Base-by-base conservation (phyloP, 2,888 invertebrate genomes). In the Microplitis manilae region DNA sequence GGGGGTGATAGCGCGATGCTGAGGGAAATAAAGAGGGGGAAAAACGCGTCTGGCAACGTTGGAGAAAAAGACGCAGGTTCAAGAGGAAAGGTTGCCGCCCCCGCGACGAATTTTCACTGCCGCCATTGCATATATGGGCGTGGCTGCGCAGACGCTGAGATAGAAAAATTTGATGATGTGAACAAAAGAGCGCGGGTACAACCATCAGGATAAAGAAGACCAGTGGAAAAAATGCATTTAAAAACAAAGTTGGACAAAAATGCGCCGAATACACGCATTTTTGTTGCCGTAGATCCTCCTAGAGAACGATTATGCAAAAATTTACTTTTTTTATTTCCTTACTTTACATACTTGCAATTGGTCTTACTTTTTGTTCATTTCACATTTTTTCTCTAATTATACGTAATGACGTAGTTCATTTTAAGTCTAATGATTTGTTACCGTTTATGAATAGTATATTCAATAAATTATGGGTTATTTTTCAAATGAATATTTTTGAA, bases 101-200 rank as follows among this genome's bases (percentile, higher is more conserved):
- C 85, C 86, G 84, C 76, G 68, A 50, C 69, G 62, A 68, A 68
- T 70, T 67, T 76, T 67, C 72, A 77, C 13, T 83, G 87, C 85
- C 85, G 88, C 88, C 88, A 89, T 88, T 87, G 87, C 87, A 83
- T 83, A 79, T 81, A 83, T 84, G 88, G 88, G 88, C 88, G 88
- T 88, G 88, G 88, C 87, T 85, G 88, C 88, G 88, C 88, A 88
- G 88, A 88, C 88, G 88, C 88, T 87, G 77, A 77, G 73, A 86
- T 86, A 87, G 86, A 87, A 87, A 87, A 87, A 87, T 87, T 79
- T 64, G 59, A 84, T 81, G 81, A 81, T 79, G 83, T 76, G 81
- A 79, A 82, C 78, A 39, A 61, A 73, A 72, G 80, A 73, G 39
- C 60, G 61, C 39, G 39, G 7, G 30, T 71, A 38, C 9, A 61